Base-by-base conservation (phyloP, 2,888 invertebrate species). In the Galerucella pusilla region DNA sequence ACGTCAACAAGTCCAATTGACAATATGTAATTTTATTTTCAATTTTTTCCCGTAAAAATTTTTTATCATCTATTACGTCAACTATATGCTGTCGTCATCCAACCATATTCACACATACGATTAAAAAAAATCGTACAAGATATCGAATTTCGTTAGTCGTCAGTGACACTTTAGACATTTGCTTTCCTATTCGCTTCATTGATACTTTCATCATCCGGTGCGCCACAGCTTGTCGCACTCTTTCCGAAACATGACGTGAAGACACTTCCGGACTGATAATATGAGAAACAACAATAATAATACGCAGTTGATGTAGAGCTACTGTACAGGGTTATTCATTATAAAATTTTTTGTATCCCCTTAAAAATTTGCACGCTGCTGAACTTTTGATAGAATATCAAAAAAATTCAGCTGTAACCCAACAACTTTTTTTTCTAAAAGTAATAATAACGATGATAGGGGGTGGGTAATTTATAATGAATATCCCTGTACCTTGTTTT, bases 141-240 rank as follows among this genome's bases (percentile, higher is more conserved):
- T 57, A 57, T 57, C 57, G 16, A 57, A 16, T 57, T 20, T 57
- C 57, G 57, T 57, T 20, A 20, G 16, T n/a, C 63, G 16, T 63
- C 63, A 42, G 63, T 42, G 12, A 46, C 46, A 46, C 6, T 65
- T 65, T 46, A 65, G 46, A 65, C 64, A 65, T 65, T 65, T 65
- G 64, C 20, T 63, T 16, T 65, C 46, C 28, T 49, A 35, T 35
- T 35, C 59, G 7, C 11, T 65, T 46, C 64, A 46, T 46, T 20
- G 64, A 65, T 45, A 45, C 46, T 65, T 65, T 35, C 20, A 54
- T 68, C 67, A 54, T 68, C 57, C 67, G 67, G 67, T 54, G 67
- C n/a, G 49, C 66, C 46, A 1, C 46, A 16, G 11, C 66, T 10
- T 57, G 46, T 66, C 49, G 16, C 49, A n/a, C 66, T 66, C 66